Percentiles rank a stretch among this genome's conserved stretches.
phyloP scores from a whole-genome alignment of 2,113 vertebrate genomes.

The Chaetops frenatus region DNA sequence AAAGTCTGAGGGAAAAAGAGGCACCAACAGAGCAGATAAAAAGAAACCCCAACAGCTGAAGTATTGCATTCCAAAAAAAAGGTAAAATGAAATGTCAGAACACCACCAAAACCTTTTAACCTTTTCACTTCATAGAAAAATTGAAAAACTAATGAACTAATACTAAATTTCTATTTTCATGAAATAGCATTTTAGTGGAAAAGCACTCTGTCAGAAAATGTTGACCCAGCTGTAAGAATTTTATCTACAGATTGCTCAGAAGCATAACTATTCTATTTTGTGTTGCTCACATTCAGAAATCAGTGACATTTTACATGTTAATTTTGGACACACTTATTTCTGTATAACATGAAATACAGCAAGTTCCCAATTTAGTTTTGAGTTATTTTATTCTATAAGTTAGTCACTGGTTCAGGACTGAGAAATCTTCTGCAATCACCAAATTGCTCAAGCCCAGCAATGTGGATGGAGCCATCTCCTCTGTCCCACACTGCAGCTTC shows the following conservation, averaged over 20 bases:
- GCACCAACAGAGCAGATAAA: not conserved
- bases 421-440: not conserved
- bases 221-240: not conserved
- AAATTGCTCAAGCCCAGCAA: not conserved
- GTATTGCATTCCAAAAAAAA: not conserved
- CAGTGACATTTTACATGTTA: not conserved
- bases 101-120: not conserved
- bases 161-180: not conserved
- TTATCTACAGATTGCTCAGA: not conserved
- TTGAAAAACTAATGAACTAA: not conserved
- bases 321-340: not conserved
- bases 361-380: not conserved
- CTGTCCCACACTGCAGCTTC: not conserved
- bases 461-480: not conserved
- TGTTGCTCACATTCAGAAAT: not conserved
- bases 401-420: not conserved
- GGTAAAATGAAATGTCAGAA: not conserved
- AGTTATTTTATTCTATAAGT: not conserved
- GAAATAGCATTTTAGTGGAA: not conserved
- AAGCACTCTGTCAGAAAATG: not conserved
- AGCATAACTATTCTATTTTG: not conserved
- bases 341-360: not conserved
- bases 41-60: not conserved
- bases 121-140: conserved; percentile 2
- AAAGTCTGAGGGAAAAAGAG: not conserved